Evolutionary conservation across 2,888 invertebrate species (phyloP).

Genomic region (Fragum sueziense): DNA sequence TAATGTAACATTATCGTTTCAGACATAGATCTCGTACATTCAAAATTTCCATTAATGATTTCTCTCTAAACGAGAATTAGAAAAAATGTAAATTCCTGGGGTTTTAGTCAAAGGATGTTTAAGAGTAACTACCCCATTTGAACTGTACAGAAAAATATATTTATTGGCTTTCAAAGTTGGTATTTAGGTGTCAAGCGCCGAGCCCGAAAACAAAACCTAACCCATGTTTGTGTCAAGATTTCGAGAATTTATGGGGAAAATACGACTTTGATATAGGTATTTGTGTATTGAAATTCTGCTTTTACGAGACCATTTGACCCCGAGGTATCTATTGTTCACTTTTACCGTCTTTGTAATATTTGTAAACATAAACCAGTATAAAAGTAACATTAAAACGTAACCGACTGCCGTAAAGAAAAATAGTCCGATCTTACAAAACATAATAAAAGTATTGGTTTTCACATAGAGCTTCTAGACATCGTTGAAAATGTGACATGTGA

Average conservation of each 20-base stretch:
- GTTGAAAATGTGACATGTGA: no score
- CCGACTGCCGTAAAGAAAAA: background rate
- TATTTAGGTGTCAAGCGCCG: background rate
- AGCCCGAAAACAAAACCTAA: background rate
- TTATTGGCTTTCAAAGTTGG: background rate
- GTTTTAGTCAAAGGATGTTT: no score
- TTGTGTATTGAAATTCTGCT: constrained; percentile 1
- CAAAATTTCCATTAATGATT: no score
- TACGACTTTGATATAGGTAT: constrained; percentile 1
- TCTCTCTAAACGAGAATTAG: no score
- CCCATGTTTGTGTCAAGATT: background rate
- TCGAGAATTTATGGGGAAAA: background rate
- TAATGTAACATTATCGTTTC: no score
- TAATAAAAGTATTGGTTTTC: no score
- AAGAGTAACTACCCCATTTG: no score
- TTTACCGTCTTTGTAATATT: background rate
- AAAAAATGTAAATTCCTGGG: no score
- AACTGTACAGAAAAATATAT: no score
- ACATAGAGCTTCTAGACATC: no score
- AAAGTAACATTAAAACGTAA: constrained; percentile 11
- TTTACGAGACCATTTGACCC: constrained; percentile 5
- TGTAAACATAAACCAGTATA: background rate
- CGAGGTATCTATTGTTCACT: background rate
- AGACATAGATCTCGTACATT: no score
- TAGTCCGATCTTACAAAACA: no score